Evolutionary conservation across 2,888 invertebrate species (phyloP).

Genomic region (Copidosoma aretas): DNA sequence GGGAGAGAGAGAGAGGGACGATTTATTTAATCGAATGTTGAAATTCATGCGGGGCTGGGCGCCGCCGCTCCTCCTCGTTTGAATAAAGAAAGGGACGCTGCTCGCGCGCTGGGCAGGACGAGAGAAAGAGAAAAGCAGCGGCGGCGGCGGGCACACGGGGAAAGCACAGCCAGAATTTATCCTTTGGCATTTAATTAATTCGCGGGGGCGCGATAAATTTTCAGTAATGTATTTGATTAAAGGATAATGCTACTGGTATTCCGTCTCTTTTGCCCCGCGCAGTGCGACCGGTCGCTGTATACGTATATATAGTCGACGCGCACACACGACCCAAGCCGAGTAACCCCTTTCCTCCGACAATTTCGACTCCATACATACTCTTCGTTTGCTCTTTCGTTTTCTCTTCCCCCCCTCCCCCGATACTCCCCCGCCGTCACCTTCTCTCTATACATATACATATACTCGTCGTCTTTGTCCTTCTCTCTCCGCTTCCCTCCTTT

Average conservation of each 20-base stretch:
- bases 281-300: constrained; percentile 4
- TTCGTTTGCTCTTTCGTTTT: constrained; percentile 27
- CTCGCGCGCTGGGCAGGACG: background rate
- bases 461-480: constrained; percentile 15
- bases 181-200: constrained; percentile 63
- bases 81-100: constrained; percentile 19
- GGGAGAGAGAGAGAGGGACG: constrained; percentile 45
- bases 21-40: constrained; percentile 61
- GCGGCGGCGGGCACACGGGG: constrained; percentile 27
- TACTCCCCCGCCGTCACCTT: background rate
- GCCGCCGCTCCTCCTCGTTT: constrained; percentile 7
- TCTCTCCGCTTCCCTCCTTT: constrained; percentile 23
- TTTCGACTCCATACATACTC: constrained; percentile 34
- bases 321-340: constrained; percentile 33
- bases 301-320: constrained; percentile 1
- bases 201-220: constrained; percentile 61
- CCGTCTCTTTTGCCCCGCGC: constrained; percentile 41
- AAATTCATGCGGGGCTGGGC: constrained; percentile 55
- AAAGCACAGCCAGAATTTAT: constrained; percentile 58
- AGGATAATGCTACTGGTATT: constrained; percentile 61
- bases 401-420: constrained; percentile 26
- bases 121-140: constrained; percentile 30
- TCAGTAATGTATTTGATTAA: constrained; percentile 63
- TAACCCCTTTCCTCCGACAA: constrained; percentile 41
- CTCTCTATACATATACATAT: no score